A percentile compares a stretch with the other conserved stretches of the same genome.
Conservation (phyloP, 1,140 invertebrate species). For the Oryctes rhinoceros region DNA sequence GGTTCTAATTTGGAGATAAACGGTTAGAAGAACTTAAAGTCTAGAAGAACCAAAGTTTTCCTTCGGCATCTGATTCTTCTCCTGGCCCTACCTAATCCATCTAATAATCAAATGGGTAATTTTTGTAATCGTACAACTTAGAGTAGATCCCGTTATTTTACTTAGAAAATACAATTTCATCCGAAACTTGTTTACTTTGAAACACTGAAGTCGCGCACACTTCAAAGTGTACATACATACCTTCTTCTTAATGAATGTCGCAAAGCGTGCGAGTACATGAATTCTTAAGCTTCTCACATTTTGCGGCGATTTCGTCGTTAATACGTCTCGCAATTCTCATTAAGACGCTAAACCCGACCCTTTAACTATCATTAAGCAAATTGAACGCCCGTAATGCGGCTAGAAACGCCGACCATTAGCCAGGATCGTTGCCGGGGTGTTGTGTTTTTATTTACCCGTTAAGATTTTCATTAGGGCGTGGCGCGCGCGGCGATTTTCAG, state of each 20-base stretch:
- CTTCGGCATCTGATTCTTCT: no score
- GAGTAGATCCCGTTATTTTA: no score
- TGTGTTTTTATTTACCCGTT: conserved; percentile 3
- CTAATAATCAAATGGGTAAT: no score
- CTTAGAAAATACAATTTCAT: no score
- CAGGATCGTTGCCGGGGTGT: not conserved
- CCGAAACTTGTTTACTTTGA: no score
- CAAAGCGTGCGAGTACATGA: not conserved
- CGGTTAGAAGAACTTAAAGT: no score
- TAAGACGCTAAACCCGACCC: not conserved
- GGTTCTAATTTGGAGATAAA: no score
- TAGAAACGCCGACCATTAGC: not conserved
- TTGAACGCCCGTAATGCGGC: not conserved
- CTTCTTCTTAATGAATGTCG: not conserved
- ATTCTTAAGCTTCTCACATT: not conserved
- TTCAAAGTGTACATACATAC: no score
- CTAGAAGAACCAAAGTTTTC: no score
- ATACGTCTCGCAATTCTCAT: not conserved
- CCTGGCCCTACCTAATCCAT: no score
- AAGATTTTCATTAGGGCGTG: conserved; percentile 9
- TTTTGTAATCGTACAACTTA: no score
- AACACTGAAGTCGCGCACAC: no score
- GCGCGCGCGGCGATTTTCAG: conserved; percentile 7
- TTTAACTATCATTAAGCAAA: conserved; percentile 17
- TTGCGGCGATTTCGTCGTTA: not conserved